Base-by-base conservation (phyloP, 2,888 invertebrate genomes). In the Chouioia cunea region DNA sequence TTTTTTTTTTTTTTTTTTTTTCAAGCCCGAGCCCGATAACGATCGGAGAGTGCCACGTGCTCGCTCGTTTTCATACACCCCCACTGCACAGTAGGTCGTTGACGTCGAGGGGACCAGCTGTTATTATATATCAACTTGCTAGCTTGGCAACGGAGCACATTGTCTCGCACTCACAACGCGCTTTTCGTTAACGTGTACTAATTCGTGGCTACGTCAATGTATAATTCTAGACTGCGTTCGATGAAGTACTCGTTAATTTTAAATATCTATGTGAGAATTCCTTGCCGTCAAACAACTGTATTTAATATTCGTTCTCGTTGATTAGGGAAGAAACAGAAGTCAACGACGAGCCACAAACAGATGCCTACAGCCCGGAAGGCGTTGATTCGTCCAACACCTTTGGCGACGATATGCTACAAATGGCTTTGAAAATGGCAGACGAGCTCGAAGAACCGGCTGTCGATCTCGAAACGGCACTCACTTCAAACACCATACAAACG, bases 381-480 rank as follows among this genome's bases (percentile, higher is more conserved):
- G 89, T 88, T 67, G 91, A 90, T 75, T 87, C 90, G 0, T 87
- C 85, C 73, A 88, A 88, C 73, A 89, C 93, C 0, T 94, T 93
- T 78, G 93, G 93, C 8, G 94, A 94, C 75, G 94, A 94, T 80
- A 92, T 94, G 89, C 86, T 94, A 2, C 94, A 94, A 85, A 94
- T 94, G 91, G 94, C 94, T 2, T 85, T 94, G 0, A 94, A 94
- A 86, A 93, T 94, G 93, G 94, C 94, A 73, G 87, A 87, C 18
- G 95, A 95, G 79, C 90, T 94, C 75, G 93, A 94, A 74, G 94
- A 94, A 79, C 93, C 93, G 27, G 92, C 93, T 0, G 93, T 95
- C 4, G 96, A 96, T 83, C 86, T 96, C 60, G 96, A 96, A 85
- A 92, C 93, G 0, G 93, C 93, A 18, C 90, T 94, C 86, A 92